phyloP scores from a whole-genome alignment of 2,888 invertebrate species.

The Coenonympha arcania region DNA sequence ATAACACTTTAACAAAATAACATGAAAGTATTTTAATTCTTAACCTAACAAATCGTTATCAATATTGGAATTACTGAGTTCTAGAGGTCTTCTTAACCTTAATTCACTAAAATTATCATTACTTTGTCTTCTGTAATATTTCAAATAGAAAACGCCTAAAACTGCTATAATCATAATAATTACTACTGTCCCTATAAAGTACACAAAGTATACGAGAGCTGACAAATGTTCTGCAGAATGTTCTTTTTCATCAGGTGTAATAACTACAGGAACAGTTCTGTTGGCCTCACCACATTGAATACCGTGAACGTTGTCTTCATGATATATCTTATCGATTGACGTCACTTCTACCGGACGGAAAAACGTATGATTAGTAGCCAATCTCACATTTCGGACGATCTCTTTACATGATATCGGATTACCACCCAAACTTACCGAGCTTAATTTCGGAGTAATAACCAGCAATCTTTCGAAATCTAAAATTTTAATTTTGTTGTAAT shows the following conservation, averaged over 20 bases:
- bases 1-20: background rate
- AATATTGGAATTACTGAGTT: slow-evolving; percentile 27
- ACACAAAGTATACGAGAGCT: slow-evolving; percentile 29
- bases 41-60: slow-evolving; percentile 1
- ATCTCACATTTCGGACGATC: slow-evolving; percentile 46
- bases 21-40: background rate
- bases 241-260: slow-evolving; percentile 7
- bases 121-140: slow-evolving; percentile 18
- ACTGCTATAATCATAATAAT: slow-evolving; percentile 31
- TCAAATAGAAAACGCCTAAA: slow-evolving; percentile 26
- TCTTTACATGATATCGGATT: slow-evolving; percentile 59
- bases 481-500: slow-evolving; percentile 53
- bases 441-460: slow-evolving; percentile 42
- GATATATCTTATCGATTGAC: slow-evolving; percentile 55
- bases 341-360: slow-evolving; percentile 47
- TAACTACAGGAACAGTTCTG: slow-evolving; percentile 20
- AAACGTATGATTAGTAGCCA: slow-evolving; percentile 34
- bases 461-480: slow-evolving; percentile 51
- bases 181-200: slow-evolving; percentile 37
- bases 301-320: slow-evolving; percentile 64
- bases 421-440: slow-evolving; percentile 54
- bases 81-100: slow-evolving; percentile 40
- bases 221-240: slow-evolving; percentile 19
- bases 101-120: slow-evolving; percentile 33
- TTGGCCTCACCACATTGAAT: slow-evolving; percentile 52